Percentiles rank a stretch among this genome's conserved stretches.
Conservation (phyloP, 2,888 invertebrate genomes). For the Acleris sparsana region DNA sequence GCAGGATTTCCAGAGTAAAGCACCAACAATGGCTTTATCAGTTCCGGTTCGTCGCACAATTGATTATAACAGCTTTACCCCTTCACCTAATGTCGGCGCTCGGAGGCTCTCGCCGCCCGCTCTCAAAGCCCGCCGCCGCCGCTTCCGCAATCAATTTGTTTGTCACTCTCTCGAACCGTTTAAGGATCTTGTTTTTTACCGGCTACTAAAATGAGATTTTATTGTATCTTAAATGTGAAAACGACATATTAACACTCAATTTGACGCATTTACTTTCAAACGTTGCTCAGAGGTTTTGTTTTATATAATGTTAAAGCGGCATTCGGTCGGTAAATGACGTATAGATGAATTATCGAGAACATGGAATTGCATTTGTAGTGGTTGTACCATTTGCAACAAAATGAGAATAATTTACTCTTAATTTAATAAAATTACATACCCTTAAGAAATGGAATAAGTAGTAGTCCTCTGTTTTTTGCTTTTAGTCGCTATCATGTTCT, state of each 20-base stretch:
- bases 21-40: conserved; percentile 6
- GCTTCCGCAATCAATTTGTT: conserved; percentile 24
- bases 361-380: too few relatives aligned
- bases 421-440: too few relatives aligned
- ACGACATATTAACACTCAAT: conserved; percentile 20
- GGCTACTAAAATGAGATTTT: conserved; percentile 19
- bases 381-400: too few relatives aligned
- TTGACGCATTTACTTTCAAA: conserved; percentile 16
- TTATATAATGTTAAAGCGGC: background rate
- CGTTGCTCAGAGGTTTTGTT: conserved; percentile 3
- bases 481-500: too few relatives aligned
- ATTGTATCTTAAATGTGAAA: conserved; percentile 20
- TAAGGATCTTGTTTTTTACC: conserved; percentile 24
- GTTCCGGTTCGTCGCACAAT: conserved; percentile 17
- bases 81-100: conserved; percentile 4
- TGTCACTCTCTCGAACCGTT: conserved; percentile 20
- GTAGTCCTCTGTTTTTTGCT: too few relatives aligned
- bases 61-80: conserved; percentile 13
- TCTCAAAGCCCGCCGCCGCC: background rate
- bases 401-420: too few relatives aligned
- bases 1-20: conserved; percentile 5
- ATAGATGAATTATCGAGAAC: too few relatives aligned
- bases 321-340: too few relatives aligned
- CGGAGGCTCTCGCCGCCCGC: background rate
- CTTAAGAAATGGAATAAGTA: too few relatives aligned